Percentiles rank a stretch among this genome's conserved stretches.
Evolutionary conservation across 1,140 invertebrate genomes (phyloP).

Genomic region (Caenorhabditis briggsae): DNA sequence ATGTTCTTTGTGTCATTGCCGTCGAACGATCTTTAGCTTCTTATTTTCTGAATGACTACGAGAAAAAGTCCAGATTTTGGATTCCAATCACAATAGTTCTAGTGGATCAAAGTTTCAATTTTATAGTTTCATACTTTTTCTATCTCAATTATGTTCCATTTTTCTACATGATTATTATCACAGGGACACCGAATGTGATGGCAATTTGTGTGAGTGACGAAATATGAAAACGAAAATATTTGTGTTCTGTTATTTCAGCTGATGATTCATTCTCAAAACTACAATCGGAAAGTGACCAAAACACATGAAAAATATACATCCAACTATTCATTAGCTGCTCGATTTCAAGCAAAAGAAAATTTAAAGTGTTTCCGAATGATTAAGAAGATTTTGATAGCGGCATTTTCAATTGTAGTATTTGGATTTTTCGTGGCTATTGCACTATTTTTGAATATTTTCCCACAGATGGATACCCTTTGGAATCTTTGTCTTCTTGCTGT

Average conservation of each 20-base stretch:
- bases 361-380: slow-evolving; percentile 10
- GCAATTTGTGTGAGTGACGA: not conserved
- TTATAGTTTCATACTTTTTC: not conserved
- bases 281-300: not conserved
- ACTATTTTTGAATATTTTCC: slow-evolving; percentile 9
- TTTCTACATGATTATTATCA: slow-evolving; percentile 4
- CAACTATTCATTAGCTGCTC: not conserved
- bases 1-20: not conserved
- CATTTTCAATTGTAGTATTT: not conserved
- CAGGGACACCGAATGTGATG: slow-evolving; percentile 6
- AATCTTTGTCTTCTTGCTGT: slow-evolving; percentile 2
- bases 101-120: slow-evolving; percentile 18
- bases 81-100: not conserved
- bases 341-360: slow-evolving; percentile 34
- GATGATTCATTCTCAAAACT: not conserved
- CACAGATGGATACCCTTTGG: not conserved
- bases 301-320: slow-evolving; percentile 22
- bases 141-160: slow-evolving; percentile 8
- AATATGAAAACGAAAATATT: not conserved
- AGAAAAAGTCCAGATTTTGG: slow-evolving; percentile 5
- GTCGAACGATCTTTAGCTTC: not conserved
- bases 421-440: not conserved
- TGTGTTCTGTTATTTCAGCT: not conserved
- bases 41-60: slow-evolving; percentile 21
- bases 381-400: not conserved